Evolutionary conservation across 2,888 invertebrate species (phyloP), one percentile per base, ranked within the genome.

Genomic region (Caenorhabditis sinica): DNA sequence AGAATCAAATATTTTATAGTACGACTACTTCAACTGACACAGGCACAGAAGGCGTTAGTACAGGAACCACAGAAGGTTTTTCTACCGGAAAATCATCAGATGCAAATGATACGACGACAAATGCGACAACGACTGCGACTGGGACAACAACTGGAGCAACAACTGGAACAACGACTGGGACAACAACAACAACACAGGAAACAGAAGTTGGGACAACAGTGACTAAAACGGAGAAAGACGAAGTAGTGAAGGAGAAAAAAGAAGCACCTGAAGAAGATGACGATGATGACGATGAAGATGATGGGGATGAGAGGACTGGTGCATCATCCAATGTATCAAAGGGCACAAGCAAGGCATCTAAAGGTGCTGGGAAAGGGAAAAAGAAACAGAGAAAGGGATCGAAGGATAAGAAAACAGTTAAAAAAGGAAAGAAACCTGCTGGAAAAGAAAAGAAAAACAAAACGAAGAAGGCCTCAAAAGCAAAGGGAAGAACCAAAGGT

Each of bases 391-490:
- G n/a, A 60, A 81, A 75, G 23, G 40, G n/a, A 9, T 68, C 51
- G 30, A 71, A 40, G 23, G 71, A 71, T n/a, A 20, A 28, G n/a
- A 66, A 51, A 36, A 51, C 45, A n/a, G 28, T 11, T 2, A 61
- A 60, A 49, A 73, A 58, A 58, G 65, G 51, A 30, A 77, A 60
- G 56, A 79, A 80, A 28, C 5, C 20, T 20, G 49, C 20, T 49
- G 68, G 66, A 56, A 72, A 58, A 45, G 65, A 51, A 28, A 79
- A 61, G 49, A 80, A 73, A 25, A 66, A n/a, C n/a, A n/a, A 58
- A 8, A 23, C 13, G 23, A 63, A 25, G 15, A 5, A 61, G 1
- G 45, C 6, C 13, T 53, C 56, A 58, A 66, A 66, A 28, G 11
- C 56, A 6, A 79, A 79, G 45, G 53, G 13, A 8, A 36, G 53